Conservation (phyloP, 2,797 vertebrate species). For the Acomys russatus region DNA sequence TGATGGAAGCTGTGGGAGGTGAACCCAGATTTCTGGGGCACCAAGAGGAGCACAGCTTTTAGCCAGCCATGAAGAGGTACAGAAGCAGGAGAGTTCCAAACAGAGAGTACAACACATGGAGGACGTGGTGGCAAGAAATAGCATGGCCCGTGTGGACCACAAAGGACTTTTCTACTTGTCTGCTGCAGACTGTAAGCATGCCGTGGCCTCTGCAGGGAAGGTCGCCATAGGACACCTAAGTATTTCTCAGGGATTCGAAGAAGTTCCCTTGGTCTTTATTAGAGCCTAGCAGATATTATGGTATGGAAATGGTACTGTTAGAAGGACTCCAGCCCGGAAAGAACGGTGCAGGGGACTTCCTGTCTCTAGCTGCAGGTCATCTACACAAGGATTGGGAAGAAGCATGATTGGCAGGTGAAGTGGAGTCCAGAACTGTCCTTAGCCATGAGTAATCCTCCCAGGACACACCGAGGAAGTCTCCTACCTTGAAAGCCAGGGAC, state of each 20-base stretch:
- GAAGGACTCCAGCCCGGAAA: background rate
- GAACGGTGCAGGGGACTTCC: background rate
- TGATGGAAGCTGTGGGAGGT: background rate
- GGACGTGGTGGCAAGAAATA: background rate
- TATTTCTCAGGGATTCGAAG: background rate
- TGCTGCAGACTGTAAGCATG: background rate
- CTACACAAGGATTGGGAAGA: background rate
- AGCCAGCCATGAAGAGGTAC: background rate
- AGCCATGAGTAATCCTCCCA: accelerated
- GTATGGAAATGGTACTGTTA: background rate
- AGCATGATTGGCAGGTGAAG: background rate
- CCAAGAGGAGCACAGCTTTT: background rate
- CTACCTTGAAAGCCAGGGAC: background rate
- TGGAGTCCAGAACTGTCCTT: background rate
- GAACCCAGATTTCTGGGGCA: background rate
- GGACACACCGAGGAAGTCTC: background rate
- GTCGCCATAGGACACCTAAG: background rate
- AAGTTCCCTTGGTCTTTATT: slow-evolving; percentile 25
- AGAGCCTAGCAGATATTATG: background rate
- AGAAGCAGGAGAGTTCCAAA: background rate
- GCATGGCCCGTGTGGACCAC: background rate
- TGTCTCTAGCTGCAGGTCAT: background rate
- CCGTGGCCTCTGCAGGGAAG: background rate
- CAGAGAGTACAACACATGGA: background rate
- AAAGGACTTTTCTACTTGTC: background rate